Evolutionary conservation across 2,888 invertebrate genomes (phyloP), one percentile per base, ranked within the genome.

Genomic region (Brachypalpus laphriformis): DNA sequence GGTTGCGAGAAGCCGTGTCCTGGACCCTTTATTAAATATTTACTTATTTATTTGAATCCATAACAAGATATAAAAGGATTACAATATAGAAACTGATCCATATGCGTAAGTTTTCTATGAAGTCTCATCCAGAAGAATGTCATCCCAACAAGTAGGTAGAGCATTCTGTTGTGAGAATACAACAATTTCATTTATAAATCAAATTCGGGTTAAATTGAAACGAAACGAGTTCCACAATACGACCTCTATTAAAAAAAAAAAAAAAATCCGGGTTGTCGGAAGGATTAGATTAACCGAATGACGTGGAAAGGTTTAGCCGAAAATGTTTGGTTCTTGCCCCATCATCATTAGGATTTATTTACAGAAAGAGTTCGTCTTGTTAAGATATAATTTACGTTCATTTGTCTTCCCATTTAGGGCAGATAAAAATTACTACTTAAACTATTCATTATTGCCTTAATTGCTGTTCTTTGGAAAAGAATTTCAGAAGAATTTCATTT

Each of bases 221-320:
- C 20, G 57, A 47, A n/a, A n/a, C n/a, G n/a, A 47, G 18, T 14
- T 9, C 20, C 16, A 37, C 11, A 37, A 20, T 20, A 18, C 9
- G 0, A 0, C 8, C 7, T 18, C n/a, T 20, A 1, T 18, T 47
- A n/a, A 40, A 5, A 14, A 34, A 49, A 20, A n/a, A 65, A 20
- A n/a, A 65, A 14, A 65, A 20, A 65, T 20, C 34, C 34, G 49
- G 49, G 65, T 65, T 34, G 37, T 49, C 14, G n/a, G n/a, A 34
- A 4, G 65, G 65, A 34, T 65, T 31, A 18, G 63, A 63, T 45
- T 45, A 54, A 63, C 63, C 18, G 20, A 40, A 20, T 47, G 47
- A 20, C 7, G 4, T 47, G 2, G 11, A n/a, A 8, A 47, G 20
- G 14, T 20, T 47, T 20, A 20, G 1, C 16, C 16, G 14, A 16